A percentile compares a stretch with the other conserved stretches of the same genome.
Conservation (phyloP, 2,797 vertebrate genomes). For the Cheirogaleus major region DNA sequence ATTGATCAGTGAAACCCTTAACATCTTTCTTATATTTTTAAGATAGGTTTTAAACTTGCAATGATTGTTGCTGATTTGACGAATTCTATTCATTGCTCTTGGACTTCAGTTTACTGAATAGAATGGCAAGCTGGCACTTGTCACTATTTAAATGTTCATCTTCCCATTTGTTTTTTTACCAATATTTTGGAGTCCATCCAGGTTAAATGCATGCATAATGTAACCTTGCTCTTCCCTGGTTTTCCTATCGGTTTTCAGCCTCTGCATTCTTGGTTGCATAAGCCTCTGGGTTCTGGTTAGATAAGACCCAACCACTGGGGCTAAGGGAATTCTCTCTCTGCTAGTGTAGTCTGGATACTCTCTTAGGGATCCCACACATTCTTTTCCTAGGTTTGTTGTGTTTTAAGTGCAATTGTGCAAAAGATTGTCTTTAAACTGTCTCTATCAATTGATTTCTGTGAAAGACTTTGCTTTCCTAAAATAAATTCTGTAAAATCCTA, state of each 20-base stretch:
- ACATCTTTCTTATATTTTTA: conserved; percentile 15
- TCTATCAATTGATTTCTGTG: not conserved
- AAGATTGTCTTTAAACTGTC: not conserved
- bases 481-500: not conserved
- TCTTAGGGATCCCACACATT: not conserved
- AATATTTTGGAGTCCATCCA: not conserved
- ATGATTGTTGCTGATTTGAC: not conserved
- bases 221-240: not conserved
- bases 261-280: not conserved
- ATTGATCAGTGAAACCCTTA: conserved; percentile 7
- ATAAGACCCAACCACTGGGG: not conserved
- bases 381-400: not conserved
- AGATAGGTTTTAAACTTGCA: conserved; percentile 37
- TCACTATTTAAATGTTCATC: conserved; percentile 10
- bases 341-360: not conserved
- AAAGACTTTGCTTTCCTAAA: not conserved
- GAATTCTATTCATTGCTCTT: not conserved
- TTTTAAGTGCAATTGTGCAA: not conserved
- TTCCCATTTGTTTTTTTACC: not conserved
- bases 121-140: not conserved
- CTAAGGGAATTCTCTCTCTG: not conserved
- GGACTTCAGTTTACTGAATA: not conserved
- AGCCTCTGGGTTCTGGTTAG: not conserved
- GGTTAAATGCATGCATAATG: not conserved
- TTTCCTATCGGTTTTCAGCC: conserved; percentile 7